These are phyloP conservation scores for Aphelocoma californica DNA, from an alignment of 2,797 vertebrate genomes.

Conservation along the genomic window DNA sequence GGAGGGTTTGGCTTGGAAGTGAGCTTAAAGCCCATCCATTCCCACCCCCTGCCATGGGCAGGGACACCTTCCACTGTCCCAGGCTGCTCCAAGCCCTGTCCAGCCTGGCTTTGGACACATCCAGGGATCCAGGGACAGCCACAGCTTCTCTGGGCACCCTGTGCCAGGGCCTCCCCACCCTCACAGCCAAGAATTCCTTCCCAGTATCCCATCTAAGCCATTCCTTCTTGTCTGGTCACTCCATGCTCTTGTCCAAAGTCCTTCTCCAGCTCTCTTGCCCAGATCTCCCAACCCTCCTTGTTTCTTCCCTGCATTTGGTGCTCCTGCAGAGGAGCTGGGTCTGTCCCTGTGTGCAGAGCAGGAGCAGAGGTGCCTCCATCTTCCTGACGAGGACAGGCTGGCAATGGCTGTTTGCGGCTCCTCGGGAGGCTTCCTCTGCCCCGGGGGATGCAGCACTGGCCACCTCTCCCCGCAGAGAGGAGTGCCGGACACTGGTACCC, in stretches of 20 bases:
- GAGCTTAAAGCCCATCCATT: background rate
- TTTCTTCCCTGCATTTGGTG: too few species aligned
- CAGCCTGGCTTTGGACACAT: background rate
- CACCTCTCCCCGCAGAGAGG: background rate
- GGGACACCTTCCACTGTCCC: rapidly evolving
- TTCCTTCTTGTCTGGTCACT: rapidly evolving
- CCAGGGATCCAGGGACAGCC: background rate
- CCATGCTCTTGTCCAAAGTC: background rate
- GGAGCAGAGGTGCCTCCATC: background rate
- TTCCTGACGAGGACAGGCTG: background rate
- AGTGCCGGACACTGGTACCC: rapidly evolving
- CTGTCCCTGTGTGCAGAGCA: background rate
- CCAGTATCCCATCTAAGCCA: background rate
- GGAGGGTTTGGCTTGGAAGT: background rate
- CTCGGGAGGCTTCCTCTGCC: background rate
- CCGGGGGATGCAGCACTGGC: background rate
- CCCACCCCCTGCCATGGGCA: rapidly evolving
- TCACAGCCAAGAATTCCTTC: background rate
- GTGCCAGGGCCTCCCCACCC: background rate
- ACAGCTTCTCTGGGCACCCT: background rate
- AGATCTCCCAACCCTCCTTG: background rate
- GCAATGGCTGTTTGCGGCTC: background rate
- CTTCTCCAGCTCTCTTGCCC: background rate
- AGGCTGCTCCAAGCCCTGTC: rapidly evolving
- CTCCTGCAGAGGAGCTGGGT: background rate